Evolutionary conservation across 2,113 vertebrate species (phyloP).

Genomic region (Serilophus lunatus): DNA sequence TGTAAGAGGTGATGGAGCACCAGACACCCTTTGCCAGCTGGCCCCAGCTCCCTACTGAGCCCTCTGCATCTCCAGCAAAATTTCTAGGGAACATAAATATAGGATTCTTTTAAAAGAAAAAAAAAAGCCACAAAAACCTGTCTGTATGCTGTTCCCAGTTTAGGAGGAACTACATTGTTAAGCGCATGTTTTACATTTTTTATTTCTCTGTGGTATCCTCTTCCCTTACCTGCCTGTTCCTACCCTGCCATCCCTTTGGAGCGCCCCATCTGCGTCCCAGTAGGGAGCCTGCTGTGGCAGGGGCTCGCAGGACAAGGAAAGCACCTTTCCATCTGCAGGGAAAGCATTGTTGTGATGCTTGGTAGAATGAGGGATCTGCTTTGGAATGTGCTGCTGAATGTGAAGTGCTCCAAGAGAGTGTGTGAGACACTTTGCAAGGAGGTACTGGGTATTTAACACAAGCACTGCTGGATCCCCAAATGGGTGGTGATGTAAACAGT

Average conservation of each 20-base stretch:
- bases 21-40: not conserved
- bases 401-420: not conserved
- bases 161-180: not conserved
- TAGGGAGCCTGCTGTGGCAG: not conserved
- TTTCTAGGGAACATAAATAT: not conserved
- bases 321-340: not conserved
- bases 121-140: not conserved
- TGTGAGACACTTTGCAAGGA: not conserved
- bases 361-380: not conserved
- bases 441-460: not conserved
- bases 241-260: not conserved
- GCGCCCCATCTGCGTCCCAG: rapidly evolving
- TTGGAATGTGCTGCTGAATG: not conserved
- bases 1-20: not conserved
- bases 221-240: not conserved
- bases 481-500: not conserved
- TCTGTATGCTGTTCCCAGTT: not conserved
- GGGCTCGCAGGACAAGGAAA: not conserved
- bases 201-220: not conserved
- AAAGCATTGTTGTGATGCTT: not conserved
- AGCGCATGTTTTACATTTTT: not conserved
- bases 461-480: not conserved
- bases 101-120: not conserved
- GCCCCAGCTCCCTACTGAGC: not conserved
- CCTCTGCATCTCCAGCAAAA: not conserved